Base-by-base conservation (phyloP, 2,888 invertebrate species). In the Athrips mouffetella region DNA sequence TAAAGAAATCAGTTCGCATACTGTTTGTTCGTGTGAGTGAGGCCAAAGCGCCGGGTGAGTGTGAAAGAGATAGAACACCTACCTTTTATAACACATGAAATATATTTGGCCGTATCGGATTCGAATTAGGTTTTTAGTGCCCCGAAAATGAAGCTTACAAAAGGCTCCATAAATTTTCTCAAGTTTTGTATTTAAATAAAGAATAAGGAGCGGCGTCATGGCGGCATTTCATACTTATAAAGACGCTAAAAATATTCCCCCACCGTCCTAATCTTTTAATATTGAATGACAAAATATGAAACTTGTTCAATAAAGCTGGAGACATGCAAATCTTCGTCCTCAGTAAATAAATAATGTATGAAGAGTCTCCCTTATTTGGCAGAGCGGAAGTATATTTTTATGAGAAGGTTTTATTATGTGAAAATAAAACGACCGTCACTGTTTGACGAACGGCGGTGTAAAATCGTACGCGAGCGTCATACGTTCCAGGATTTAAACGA, bases 211-310 rank as follows among this genome's bases (percentile, higher is more conserved):
- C 25, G 4, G 25, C 25, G 25, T 25, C 25, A 25, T 4, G 5
- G 8, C 25, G 25, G 25, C 25, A 25, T 25, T 25, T 11, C 15
- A 10, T 25, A 40, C 15, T 25, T 40, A 15, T 20, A 60, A 63
- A 58, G 47, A 59, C 18, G 41, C 21, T 55, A 59, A 70, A 70
- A 63, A 67, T 72, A 73, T 73, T 63, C 68, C 35, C 23, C 58
- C 59, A 57, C 54, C 52, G 52, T 55, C 49, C 31, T 67, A 68
- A 76, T 76, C 73, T 76, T 78, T n/a, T 72, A 80, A 81, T 82
- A 81, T 77, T 76, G 75, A 75, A 80, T 70, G 75, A 73, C 73
- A 70, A 74, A 72, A 79, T 70, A 74, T 73, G 72, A 77, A 82
- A 83, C 71, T 83, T 82, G 76, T 76, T 72, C 78, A 80, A 82